phyloP scores from a whole-genome alignment of 2,797 vertebrate species.

The Sardinella longiceps region DNA sequence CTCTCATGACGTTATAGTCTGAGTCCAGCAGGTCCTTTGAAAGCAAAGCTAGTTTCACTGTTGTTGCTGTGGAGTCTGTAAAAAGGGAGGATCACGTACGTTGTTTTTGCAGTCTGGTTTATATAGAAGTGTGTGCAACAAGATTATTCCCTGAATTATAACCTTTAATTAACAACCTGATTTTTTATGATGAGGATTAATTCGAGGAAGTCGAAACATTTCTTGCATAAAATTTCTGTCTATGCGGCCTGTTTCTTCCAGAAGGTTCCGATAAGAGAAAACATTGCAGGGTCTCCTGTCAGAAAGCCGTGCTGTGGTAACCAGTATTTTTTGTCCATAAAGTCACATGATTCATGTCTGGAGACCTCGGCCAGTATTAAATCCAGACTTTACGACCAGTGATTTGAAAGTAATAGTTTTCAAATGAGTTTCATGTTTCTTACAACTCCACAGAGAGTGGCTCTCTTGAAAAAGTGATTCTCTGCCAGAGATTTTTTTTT shows the following conservation, averaged over 20 bases:
- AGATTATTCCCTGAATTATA: background rate
- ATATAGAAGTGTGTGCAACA: background rate
- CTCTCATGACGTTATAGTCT: background rate
- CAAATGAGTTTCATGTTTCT: constrained; percentile 57
- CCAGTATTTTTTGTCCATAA: constrained; percentile 55
- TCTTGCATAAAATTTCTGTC: constrained; percentile 42
- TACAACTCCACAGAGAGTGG: constrained; percentile 45
- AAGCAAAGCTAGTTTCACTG: background rate
- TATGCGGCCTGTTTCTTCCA: constrained; percentile 49
- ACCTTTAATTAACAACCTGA: background rate
- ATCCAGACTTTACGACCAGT: constrained; percentile 53
- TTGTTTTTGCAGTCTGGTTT: constrained; percentile 3
- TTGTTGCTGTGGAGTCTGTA: background rate
- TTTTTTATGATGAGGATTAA: background rate
- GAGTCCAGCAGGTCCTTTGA: background rate
- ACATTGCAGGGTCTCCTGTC: constrained; percentile 43
- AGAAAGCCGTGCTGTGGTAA: constrained; percentile 50
- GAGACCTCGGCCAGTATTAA: constrained; percentile 53
- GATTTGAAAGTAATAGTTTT: constrained; percentile 61
- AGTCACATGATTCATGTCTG: constrained; percentile 54
- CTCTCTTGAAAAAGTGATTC: constrained; percentile 49
- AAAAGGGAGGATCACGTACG: background rate
- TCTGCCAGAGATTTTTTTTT: background rate
- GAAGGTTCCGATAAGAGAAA: constrained; percentile 44
- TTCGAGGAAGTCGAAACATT: background rate